Evolutionary conservation across 2,888 invertebrate genomes (phyloP).

Genomic region (Hemaris fuciformis): DNA sequence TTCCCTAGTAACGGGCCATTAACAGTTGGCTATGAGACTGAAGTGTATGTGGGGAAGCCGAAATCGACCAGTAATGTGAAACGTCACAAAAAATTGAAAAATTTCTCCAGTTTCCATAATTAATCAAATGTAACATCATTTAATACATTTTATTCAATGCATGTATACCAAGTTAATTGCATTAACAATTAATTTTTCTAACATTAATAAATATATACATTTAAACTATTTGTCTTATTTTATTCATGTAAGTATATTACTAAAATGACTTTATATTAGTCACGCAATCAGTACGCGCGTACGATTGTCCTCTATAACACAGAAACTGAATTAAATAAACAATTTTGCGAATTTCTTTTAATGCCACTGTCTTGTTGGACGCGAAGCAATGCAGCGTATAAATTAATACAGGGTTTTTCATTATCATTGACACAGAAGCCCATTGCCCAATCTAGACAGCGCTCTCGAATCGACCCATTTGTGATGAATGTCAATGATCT

Average conservation of each 20-base stretch:
- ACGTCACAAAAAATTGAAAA: constrained; percentile 38
- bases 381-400: constrained; percentile 68
- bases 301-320: background rate
- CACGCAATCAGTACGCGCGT: background rate
- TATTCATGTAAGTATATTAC: background rate
- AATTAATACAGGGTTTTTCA: constrained; percentile 74
- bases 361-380: constrained; percentile 33
- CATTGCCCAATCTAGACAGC: constrained; percentile 74
- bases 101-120: constrained; percentile 33
- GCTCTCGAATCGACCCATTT: constrained; percentile 65
- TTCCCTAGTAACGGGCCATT: constrained; percentile 25
- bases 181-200: background rate
- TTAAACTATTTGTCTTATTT: background rate
- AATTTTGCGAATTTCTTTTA: constrained; percentile 7
- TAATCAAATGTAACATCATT: constrained; percentile 11
- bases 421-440: constrained; percentile 79
- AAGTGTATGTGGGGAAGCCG: constrained; percentile 18
- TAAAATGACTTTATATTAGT: background rate
- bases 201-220: background rate
- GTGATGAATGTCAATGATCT: constrained; percentile 74
- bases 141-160: constrained; percentile 2
- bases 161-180: background rate
- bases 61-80: constrained; percentile 28
- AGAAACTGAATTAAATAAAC: constrained; percentile 1
- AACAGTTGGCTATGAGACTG: constrained; percentile 23